phyloP scores from a whole-genome alignment of 2,113 vertebrate species.

The Semnopithecus entellus region DNA sequence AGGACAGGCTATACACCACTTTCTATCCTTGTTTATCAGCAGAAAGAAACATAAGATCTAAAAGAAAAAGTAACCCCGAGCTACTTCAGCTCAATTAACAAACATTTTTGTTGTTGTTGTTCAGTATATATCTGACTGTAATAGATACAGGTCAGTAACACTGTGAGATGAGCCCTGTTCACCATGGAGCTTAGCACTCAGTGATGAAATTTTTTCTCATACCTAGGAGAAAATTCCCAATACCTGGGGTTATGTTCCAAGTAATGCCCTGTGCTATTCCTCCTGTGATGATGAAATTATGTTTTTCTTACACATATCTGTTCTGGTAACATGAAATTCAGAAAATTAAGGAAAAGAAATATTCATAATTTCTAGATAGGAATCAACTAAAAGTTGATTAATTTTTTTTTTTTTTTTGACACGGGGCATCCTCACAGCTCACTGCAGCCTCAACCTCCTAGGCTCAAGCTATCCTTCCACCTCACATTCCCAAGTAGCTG shows the following conservation, averaged over 20 bases:
- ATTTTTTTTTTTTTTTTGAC: not conserved
- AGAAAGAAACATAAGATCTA: not conserved
- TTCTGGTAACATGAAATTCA: not conserved
- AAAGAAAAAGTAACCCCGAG: not conserved
- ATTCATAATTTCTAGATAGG: not conserved
- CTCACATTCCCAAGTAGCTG: no score
- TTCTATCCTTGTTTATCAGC: not conserved
- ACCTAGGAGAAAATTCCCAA: not conserved
- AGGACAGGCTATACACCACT: not conserved
- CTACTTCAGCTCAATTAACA: not conserved
- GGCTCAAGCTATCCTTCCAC: no score
- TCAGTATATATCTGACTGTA: not conserved
- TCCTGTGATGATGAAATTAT: not conserved
- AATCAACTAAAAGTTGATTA: not conserved
- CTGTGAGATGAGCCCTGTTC: not conserved
- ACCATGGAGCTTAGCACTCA: not conserved
- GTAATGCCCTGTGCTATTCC: not conserved
- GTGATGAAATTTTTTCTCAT: not conserved
- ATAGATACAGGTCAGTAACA: not conserved
- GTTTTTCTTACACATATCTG: not conserved
- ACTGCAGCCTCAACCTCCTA: no score
- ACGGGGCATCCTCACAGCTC: no score
- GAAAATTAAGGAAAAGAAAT: not conserved
- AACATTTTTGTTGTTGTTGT: not conserved
- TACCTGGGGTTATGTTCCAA: not conserved